Conservation (phyloP, 2,797 vertebrate genomes). For the Intellagama lesueurii region DNA sequence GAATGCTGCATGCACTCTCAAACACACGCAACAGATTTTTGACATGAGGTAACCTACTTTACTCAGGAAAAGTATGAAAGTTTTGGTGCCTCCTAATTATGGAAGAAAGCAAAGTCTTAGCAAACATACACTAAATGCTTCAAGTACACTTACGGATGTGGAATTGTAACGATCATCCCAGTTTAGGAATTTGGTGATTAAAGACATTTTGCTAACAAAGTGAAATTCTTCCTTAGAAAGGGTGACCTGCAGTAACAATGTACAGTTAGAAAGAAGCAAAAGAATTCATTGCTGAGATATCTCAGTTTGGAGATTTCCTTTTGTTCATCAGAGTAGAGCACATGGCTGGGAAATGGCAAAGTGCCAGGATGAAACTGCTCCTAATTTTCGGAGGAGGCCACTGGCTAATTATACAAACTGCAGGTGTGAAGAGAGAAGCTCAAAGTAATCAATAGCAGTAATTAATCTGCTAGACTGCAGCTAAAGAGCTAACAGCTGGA, state of each 20-base stretch:
- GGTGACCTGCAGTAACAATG: constrained; percentile 74
- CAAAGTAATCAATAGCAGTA: constrained; percentile 90
- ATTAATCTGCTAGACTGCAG: constrained; percentile 88
- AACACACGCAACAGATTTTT: not conserved
- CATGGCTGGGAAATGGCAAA: constrained; percentile 84
- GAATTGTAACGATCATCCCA: not conserved
- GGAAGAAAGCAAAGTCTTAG: not conserved
- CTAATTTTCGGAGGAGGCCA: constrained; percentile 87
- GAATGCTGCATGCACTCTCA: not conserved
- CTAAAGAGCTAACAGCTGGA: constrained; percentile 90
- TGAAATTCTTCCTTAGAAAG: constrained; percentile 74
- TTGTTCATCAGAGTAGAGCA: constrained; percentile 80
- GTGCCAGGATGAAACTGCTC: constrained; percentile 85
- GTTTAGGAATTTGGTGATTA: no score
- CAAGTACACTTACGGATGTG: constrained; percentile 49
- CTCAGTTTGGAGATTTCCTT: constrained; percentile 84
- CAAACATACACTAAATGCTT: not conserved
- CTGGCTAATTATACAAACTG: constrained; percentile 86
- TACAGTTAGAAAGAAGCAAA: constrained; percentile 75
- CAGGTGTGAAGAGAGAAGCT: constrained; percentile 88
- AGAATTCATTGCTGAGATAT: constrained; percentile 80
- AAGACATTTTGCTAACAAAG: constrained; percentile 64
- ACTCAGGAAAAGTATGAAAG: not conserved
- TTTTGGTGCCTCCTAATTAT: not conserved
- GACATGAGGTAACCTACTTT: not conserved